Base-by-base conservation (phyloP, 2,888 invertebrate genomes). In the Pantelozetes paolii region DNA sequence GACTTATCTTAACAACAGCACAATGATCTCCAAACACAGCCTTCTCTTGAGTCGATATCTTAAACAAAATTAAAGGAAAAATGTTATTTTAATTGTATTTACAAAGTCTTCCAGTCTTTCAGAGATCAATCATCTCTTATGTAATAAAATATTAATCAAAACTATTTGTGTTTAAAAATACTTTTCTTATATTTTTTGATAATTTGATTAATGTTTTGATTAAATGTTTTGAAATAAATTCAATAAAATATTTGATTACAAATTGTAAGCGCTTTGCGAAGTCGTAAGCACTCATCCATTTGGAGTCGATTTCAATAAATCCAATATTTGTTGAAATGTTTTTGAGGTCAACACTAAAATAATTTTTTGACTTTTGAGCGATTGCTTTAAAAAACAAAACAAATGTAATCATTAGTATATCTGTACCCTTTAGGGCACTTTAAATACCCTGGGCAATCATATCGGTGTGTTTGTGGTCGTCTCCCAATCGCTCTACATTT, bases 401-500 rank as follows among this genome's bases (percentile, higher is more conserved):
- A 50, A 9, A 45, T 45, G 6, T 18, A 45, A 11, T 18, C 15
- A 45, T 18, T 11, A 45, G n/a, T 13, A 45, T 45, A 9, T 45
- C 18, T 9, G 2, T 20, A 32, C 20, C 59, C 50, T 2, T n/a
- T 5, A 40, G 23, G 15, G 23, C 11, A 45, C 2, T 2, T 45
- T 15, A 2, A 42, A 62, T 69, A 69, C 59, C 72, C 23, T 18
- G 11, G 0, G 62, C 59, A 20, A 72, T 73, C 69, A 69, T 69
- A 30, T 20, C n/a, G 13, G 77, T 70, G 32, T 76, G 57, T 57
- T 72, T 42, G 69, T 77, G 77, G 48, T 77, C 77, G 2, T 74
- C 59, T 15, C 30, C 40, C 40, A 97, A 84, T 57, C 87, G 83
- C 0, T 90, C 89, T 8, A 89, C 85, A 79, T 89, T 88, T 45